These are phyloP conservation scores for Henicopernis longicauda DNA, from an alignment of 2,113 vertebrate species.

Conservation along the genomic window DNA sequence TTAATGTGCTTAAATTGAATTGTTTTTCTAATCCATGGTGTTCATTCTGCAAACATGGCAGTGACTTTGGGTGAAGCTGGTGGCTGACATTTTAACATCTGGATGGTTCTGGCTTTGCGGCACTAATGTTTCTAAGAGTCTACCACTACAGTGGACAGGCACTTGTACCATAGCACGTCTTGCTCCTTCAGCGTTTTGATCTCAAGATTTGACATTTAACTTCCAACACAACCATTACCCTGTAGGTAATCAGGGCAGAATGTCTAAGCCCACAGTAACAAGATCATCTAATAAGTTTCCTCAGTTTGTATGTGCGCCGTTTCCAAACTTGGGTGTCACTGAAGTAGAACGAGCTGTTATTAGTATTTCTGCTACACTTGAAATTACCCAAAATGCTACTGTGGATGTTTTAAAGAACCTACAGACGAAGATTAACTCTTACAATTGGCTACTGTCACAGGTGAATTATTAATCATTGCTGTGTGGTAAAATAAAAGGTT, in stretches of 20 bases:
- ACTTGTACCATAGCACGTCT: background rate
- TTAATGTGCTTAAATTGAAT: background rate
- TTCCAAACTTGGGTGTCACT: background rate
- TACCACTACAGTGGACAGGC: background rate
- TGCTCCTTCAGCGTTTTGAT: background rate
- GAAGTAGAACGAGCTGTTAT: background rate
- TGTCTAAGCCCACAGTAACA: background rate
- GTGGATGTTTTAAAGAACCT: background rate
- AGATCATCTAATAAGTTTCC: background rate
- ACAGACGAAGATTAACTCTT: background rate
- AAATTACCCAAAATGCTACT: background rate
- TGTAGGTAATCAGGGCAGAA: background rate
- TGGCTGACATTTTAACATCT: background rate
- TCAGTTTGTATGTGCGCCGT: accelerated
- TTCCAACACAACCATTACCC: background rate
- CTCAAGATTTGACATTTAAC: background rate
- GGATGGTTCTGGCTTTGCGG: background rate
- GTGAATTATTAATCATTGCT: background rate
- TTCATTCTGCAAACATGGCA: background rate
- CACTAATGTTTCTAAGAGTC: background rate
- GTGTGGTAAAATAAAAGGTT: background rate
- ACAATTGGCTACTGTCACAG: background rate
- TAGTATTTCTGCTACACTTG: background rate
- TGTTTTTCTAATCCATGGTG: background rate
- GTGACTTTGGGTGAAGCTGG: background rate